Evolutionary conservation across 2,888 invertebrate genomes (phyloP), one percentile per base, ranked within the genome.

Genomic region (Polylopha cassiicola): DNA sequence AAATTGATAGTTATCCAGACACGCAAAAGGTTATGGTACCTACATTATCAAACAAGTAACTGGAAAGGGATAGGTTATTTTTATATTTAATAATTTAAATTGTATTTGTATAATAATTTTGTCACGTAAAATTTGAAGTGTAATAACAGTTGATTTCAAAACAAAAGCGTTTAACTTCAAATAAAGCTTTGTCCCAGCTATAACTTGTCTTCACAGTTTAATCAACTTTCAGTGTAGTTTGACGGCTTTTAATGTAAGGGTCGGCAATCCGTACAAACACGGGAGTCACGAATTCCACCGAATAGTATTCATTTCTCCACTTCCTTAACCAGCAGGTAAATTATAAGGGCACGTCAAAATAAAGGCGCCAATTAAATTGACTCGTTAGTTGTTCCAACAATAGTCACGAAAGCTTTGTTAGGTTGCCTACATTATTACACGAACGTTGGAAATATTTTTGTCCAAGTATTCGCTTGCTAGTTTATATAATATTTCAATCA

Each of bases 281-380:
- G 30, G 47, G 46, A 49, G 45, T 51, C 51, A 52, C 44, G 46
- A 47, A 52, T 50, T 47, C 44, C 21, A 22, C 31, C 48, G 53
- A 56, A 53, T 53, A 50, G 44, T 55, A 58, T 61, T 57, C 58
- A 56, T 53, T 68, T 59, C 58, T 50, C 60, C 63, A 63, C 61
- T 66, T 65, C 64, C 66, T 63, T 59, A 60, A 61, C 58, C 51
- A 50, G 50, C 51, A 68, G 64, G 69, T 65, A 60, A 70, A 72
- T 70, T 57, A 59, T 51, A 54, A 59, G 58, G 66, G 61, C 53
- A 57, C 58, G 57, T 61, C 61, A 60, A 62, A 65, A 58, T 61
- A 68, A 67, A 64, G 55, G 61, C 48, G 47, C 52, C 70, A 66
- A 73, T 72, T 73, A 72, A 70, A 72, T 65, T 57, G 58, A 55